phyloP scores from a whole-genome alignment of 2,888 invertebrate genomes.

The Heliconius cydno region DNA sequence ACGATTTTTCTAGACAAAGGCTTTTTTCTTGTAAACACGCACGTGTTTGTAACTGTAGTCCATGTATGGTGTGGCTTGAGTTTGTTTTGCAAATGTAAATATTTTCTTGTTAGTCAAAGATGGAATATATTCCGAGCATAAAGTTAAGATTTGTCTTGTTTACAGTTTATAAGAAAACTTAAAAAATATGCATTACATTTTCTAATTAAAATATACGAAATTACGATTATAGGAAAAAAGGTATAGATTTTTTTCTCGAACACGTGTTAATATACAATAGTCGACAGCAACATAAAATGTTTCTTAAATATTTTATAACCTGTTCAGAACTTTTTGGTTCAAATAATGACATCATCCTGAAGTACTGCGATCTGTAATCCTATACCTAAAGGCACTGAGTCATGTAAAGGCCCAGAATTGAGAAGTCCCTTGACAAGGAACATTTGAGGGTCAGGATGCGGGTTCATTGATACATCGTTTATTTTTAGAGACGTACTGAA shows the following conservation, averaged over 20 bases:
- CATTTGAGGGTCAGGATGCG: slow-evolving; percentile 36
- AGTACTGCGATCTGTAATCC: slow-evolving; percentile 64
- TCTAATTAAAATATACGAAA: background rate
- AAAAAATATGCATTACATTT: background rate
- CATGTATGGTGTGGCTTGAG: background rate
- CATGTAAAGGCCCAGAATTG: slow-evolving; percentile 52
- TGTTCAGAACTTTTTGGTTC: slow-evolving; percentile 31
- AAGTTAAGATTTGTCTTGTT: background rate
- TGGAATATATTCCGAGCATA: background rate
- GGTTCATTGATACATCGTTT: slow-evolving; percentile 25
- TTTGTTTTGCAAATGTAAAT: background rate
- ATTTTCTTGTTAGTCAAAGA: background rate
- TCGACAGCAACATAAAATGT: background rate
- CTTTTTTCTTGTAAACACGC: background rate
- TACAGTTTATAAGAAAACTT: too few species aligned
- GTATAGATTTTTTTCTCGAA: background rate
- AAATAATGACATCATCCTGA: slow-evolving; percentile 61
- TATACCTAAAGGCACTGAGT: slow-evolving; percentile 64
- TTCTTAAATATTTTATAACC: background rate
- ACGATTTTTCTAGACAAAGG: background rate
- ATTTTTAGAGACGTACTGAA: background rate
- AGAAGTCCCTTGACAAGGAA: slow-evolving; percentile 39
- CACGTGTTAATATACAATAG: background rate
- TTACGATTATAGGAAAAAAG: background rate
- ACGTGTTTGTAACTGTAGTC: background rate